Base-by-base conservation (phyloP, 2,113 vertebrate species). In the Scartelaos histophorus region DNA sequence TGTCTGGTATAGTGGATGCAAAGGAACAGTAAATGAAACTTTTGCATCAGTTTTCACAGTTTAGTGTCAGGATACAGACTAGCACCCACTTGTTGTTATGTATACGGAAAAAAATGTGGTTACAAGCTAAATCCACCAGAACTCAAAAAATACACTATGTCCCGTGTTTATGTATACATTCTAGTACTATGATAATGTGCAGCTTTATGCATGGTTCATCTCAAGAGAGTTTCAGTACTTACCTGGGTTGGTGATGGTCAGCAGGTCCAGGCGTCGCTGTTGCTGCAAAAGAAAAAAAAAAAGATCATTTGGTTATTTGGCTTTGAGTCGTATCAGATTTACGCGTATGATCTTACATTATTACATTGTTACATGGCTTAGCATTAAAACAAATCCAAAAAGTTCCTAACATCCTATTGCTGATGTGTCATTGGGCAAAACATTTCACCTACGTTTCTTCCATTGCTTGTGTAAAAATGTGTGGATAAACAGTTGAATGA, bases 201-300 rank as follows among this genome's bases (percentile, higher is more conserved):
- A 24, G 29, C 13, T 15, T 43, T 43, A 45, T 5, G 12, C 15
- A 34, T 64, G 47, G 17, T 47, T 71, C 64, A 73, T 71, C 7
- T 13, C 5, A 47, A 54, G 10, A n/a, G 25, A 67, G 62, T 72
- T 64, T 4, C 17, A 16, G 64, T 73, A 96, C 98, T 95, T 91
- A 99, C 98, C 94, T 0, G 94, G 93, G 92, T 93, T 98, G 92
- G 96, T 98, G 92, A 99, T 97, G 66, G 98, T 99, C 90, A 99
- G 90, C 75, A 99, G 96, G 89, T 99, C 97, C 70, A 99, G 94
- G 58, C 87, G 94, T 46, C 97, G 93, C 85, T 99, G 96, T 95
- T 99, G 97, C 98, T 99, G 93, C n/a, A 95, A 95, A 80, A 87
- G 75, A 95, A 82, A 71, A 47, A 45, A 71, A 75, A n/a, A n/a